Evolutionary conservation across 2,113 vertebrate genomes (phyloP), one percentile per base, ranked within the genome.

Genomic region (Sardina pilchardus): DNA sequence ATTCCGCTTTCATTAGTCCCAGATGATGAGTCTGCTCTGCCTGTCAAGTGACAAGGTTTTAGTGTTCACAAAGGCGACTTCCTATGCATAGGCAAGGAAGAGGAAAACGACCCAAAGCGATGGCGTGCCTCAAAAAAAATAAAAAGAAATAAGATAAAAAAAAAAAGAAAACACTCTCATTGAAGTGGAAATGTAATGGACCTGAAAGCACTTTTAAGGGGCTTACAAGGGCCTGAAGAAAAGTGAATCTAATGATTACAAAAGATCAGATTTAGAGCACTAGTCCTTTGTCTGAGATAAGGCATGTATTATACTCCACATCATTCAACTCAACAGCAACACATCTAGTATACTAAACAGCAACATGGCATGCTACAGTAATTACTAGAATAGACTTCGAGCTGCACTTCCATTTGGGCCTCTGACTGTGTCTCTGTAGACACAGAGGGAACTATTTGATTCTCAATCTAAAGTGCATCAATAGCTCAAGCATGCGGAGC

Each of bases 41-140:
- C n/a, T 71, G 30, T 39, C 30, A 78, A 78, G 71, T 78, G 71
- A 78, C 71, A 39, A 78, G 71, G 71, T 36, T 39, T 78, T 36
- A 78, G 34, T 5, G 30, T 17, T 78, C 34, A 78, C 71, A 34
- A 78, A 78, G 14, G 16, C 14, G 30, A 78, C 71, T 78, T 39
- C 26, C 2, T 30, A 34, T 75, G 12, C 26, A 39, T 12, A 2
- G 1, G 2, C n/a, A 9, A 6, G n/a, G 10, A 26, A 26, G 16
- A 34, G 30, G 26, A 34, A 75, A 30, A 34, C 26, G 24, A 75
- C 8, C 9, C 26, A 0, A 16, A 75, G 67, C 67, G 26, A 10
- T 30, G 59, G 59, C 4, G 30, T 75, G 67, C 30, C 14, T 75
- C 26, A 30, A 75, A 75, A 71, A 34, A 16, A 56, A 42, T 3